A percentile compares a stretch with the other conserved stretches of the same genome.
These are phyloP conservation scores for Phaedon cochleariae DNA, from an alignment of 2,888 invertebrate genomes.

Conservation along the genomic window DNA sequence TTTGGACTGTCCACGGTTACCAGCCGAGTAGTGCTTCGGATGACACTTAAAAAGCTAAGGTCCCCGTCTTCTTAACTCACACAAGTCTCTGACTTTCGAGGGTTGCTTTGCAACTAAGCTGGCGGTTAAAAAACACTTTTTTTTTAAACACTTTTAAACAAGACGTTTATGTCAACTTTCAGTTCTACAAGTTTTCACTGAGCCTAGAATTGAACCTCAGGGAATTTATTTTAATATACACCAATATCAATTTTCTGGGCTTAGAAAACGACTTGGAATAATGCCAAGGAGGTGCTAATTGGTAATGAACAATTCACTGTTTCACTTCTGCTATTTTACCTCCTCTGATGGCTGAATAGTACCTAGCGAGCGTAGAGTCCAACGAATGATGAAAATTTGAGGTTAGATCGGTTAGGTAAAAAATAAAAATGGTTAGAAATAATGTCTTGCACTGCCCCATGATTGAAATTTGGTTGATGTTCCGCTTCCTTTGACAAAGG, in stretches of 20 bases:
- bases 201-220: slow-evolving; percentile 44
- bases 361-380: slow-evolving; percentile 1
- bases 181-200: slow-evolving; percentile 31
- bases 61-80: no score
- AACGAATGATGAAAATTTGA: slow-evolving; percentile 31
- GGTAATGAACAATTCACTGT: no score
- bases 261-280: slow-evolving; percentile 27
- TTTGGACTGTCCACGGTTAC: no score
- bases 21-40: no score
- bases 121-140: no score
- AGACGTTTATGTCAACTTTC: slow-evolving; percentile 27
- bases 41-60: no score
- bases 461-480: slow-evolving; percentile 48
- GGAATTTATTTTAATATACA: slow-evolving; percentile 38
- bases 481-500: slow-evolving; percentile 48
- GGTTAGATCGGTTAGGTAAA: slow-evolving; percentile 40
- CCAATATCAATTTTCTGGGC: slow-evolving; percentile 40
- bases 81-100: no score
- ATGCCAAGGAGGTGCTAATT: not conserved
- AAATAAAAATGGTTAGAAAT: slow-evolving; percentile 45
- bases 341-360: no score
- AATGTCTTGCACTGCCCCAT: slow-evolving; percentile 52
- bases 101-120: no score
- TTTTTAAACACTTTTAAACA: no score
- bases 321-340: slow-evolving; percentile 10